Conservation (phyloP, 2,113 vertebrate species). For the Lethenteron reissneri region DNA sequence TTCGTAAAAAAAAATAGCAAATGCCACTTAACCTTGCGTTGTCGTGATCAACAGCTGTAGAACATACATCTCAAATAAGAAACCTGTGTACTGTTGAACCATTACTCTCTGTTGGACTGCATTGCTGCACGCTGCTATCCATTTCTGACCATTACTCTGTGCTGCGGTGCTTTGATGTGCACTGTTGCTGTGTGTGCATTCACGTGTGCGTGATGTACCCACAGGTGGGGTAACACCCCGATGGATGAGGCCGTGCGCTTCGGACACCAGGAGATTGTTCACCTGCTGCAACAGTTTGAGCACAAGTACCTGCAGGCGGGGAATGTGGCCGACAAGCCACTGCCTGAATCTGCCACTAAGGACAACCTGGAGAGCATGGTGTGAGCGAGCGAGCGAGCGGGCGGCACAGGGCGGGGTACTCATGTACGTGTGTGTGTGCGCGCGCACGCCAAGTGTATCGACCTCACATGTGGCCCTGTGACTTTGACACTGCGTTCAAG, state of each 20-base stretch:
- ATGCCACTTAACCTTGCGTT: no score
- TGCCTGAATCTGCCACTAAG: slow-evolving; percentile 47
- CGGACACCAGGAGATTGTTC: slow-evolving; percentile 85
- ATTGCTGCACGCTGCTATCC: no score
- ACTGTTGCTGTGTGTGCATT: no score
- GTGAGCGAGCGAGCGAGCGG: slow-evolving; percentile 17
- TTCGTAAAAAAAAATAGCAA: no score
- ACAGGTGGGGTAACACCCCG: slow-evolving; percentile 90
- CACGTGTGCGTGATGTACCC: neutral
- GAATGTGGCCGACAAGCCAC: slow-evolving; percentile 19
- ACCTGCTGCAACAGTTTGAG: slow-evolving; percentile 80
- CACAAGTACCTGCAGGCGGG: slow-evolving; percentile 58
- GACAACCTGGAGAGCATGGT: slow-evolving; percentile 80
- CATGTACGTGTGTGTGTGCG: slow-evolving; percentile 9
- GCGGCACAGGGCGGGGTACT: slow-evolving; percentile 13
- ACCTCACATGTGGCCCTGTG: neutral
- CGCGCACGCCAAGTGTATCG: neutral
- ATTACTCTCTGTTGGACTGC: no score
- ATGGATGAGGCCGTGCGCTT: slow-evolving; percentile 95
- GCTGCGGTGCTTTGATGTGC: no score
- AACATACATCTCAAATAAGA: no score
- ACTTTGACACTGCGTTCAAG: neutral
- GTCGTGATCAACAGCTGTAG: no score
- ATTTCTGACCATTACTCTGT: no score
- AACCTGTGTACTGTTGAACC: no score